A percentile compares a stretch with the other conserved stretches of the same genome.
phyloP scores from a whole-genome alignment of 2,888 invertebrate genomes.

The Lithophane leautieri region DNA sequence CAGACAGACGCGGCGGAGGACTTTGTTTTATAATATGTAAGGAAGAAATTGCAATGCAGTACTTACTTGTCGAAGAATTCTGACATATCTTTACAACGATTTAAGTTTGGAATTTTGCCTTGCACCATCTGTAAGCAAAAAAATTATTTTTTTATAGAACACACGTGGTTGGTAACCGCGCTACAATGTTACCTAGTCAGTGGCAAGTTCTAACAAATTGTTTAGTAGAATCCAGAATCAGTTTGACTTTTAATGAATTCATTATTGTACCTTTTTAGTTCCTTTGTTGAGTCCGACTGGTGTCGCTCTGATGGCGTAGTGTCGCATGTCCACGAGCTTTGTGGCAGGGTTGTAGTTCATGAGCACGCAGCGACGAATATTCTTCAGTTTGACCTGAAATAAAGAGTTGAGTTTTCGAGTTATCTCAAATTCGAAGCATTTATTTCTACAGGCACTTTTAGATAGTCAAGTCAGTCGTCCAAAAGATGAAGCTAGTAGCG shows the following conservation, averaged over 20 bases:
- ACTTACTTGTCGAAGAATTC: slow-evolving; percentile 96
- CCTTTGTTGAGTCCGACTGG: slow-evolving; percentile 97
- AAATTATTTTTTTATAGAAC: neutral
- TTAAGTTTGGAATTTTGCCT: slow-evolving; percentile 97
- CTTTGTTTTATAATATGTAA: no score
- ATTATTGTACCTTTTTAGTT: slow-evolving; percentile 93
- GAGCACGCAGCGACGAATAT: slow-evolving; percentile 96
- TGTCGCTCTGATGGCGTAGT: slow-evolving; percentile 97
- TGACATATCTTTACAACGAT: slow-evolving; percentile 95
- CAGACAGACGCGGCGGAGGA: no score
- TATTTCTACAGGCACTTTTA: neutral
- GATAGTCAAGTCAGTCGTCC: neutral
- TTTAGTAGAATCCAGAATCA: neutral
- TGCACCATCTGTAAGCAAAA: slow-evolving; percentile 92
- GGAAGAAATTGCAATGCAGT: neutral
- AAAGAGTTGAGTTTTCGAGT: neutral
- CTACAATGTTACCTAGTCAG: neutral
- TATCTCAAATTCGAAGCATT: neutral
- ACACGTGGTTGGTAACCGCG: neutral
- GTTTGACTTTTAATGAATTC: neutral
- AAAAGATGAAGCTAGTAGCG: neutral
- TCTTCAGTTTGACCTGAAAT: slow-evolving; percentile 95
- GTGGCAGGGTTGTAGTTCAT: slow-evolving; percentile 96
- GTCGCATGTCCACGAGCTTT: slow-evolving; percentile 97
- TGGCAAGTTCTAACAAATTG: neutral